Evolutionary conservation across 2,797 vertebrate species (phyloP).

Genomic region (Dicrostonyx torquatus): DNA sequence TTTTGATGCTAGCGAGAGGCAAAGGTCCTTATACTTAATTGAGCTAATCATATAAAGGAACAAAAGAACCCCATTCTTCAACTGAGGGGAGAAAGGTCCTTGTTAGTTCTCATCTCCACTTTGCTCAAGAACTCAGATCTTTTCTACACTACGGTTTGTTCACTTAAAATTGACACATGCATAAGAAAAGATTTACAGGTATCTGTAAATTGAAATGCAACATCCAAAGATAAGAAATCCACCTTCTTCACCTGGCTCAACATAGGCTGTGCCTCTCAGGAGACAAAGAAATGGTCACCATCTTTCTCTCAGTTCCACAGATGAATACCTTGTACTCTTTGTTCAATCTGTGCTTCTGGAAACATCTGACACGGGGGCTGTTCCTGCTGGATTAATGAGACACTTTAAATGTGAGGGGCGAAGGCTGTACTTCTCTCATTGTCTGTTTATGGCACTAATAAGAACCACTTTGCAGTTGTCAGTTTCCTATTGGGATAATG

Average conservation of each 20-base stretch:
- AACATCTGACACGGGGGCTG: constrained; percentile 9
- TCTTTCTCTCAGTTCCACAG: neutral
- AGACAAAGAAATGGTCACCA: neutral
- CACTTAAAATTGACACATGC: neutral
- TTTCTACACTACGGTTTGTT: neutral
- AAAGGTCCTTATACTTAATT: neutral
- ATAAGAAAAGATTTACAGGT: neutral
- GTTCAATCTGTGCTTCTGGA: constrained; percentile 37
- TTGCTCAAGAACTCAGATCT: neutral
- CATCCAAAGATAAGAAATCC: constrained; percentile 7
- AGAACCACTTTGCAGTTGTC: constrained; percentile 53
- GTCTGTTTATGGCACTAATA: constrained; percentile 61
- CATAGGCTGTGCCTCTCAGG: neutral
- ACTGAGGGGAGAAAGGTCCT: neutral
- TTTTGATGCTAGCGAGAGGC: neutral
- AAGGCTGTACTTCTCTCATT: constrained; percentile 49
- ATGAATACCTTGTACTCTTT: constrained; percentile 22
- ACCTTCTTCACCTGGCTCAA: neutral
- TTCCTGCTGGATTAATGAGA: constrained; percentile 54
- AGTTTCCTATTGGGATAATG: constrained; percentile 40
- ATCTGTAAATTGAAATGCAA: constrained; percentile 1
- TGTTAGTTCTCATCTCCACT: neutral
- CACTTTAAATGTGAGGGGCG: constrained; percentile 37
- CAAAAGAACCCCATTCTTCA: neutral
- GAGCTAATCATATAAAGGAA: neutral